Conservation (phyloP, 2,888 invertebrate species). For the Coleophora deauratella region DNA sequence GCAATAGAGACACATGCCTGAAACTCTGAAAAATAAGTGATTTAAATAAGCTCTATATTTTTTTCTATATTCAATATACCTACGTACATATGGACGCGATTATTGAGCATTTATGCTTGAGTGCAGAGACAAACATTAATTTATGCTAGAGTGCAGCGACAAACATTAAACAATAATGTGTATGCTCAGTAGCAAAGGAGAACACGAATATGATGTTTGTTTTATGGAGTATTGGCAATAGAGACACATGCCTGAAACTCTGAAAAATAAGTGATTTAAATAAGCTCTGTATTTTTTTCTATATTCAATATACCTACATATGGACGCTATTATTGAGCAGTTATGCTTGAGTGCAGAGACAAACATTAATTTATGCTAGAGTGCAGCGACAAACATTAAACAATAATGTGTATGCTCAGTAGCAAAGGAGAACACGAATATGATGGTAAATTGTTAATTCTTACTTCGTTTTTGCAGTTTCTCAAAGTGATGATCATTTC, state of each 20-base stretch:
- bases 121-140: no score
- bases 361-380: no score
- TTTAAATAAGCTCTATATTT: neutral
- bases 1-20: conserved; percentile 49
- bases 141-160: no score
- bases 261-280: conserved; percentile 22
- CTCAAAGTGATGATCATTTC: conserved; percentile 64
- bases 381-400: no score
- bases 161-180: neutral
- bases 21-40: conserved; percentile 36
- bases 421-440: no score
- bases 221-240: conserved; percentile 63
- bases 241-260: conserved; percentile 49
- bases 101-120: no score
- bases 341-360: no score
- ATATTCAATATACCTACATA: no score
- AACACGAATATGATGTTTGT: conserved; percentile 27
- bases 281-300: neutral
- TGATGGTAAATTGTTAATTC: no score
- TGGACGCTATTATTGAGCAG: neutral
- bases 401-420: neutral
- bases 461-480: conserved; percentile 50
- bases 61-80: no score
- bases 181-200: no score
- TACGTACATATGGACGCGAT: neutral